Evolutionary conservation across 2,797 vertebrate species (phyloP).

Genomic region (Tapirus indicus): DNA sequence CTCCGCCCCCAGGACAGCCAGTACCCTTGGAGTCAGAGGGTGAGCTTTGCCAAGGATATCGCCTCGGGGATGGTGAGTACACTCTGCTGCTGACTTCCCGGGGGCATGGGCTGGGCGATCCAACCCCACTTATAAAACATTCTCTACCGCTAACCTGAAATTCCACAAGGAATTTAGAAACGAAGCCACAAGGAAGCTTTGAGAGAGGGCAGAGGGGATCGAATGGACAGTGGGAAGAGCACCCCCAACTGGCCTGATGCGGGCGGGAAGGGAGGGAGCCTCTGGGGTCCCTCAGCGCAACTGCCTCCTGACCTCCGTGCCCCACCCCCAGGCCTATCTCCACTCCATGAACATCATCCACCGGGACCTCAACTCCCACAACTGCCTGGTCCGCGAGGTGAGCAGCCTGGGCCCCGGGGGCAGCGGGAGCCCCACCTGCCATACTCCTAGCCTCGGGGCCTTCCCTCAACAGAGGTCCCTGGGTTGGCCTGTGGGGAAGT

Average conservation of each 20-base stretch:
- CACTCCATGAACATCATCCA: conserved; percentile 99
- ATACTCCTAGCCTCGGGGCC: rapidly evolving
- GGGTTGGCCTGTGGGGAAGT: neutral
- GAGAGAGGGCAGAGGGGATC: neutral
- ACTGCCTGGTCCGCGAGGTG: conserved; percentile 98
- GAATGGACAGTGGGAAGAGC: neutral
- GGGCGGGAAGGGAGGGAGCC: neutral
- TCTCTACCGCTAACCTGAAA: neutral
- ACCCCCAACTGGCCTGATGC: rapidly evolving
- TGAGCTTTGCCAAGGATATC: conserved; percentile 98
- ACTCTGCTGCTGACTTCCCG: rapidly evolving
- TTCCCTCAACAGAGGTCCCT: neutral
- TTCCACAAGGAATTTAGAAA: neutral
- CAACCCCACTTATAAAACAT: rapidly evolving
- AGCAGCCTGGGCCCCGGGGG: conserved; percentile 69
- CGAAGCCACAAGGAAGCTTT: neutral
- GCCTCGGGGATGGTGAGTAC: conserved; percentile 95
- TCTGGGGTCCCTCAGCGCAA: rapidly evolving
- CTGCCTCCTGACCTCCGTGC: neutral
- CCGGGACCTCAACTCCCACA: conserved; percentile 98
- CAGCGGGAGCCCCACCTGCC: rapidly evolving
- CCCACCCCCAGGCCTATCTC: conserved; percentile 93
- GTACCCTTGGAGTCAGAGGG: conserved; percentile 96
- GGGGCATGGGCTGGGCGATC: neutral
- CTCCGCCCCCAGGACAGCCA: conserved; percentile 91